Base-by-base conservation (phyloP, 1,140 invertebrate genomes). In the Brachionus paranguensis region DNA sequence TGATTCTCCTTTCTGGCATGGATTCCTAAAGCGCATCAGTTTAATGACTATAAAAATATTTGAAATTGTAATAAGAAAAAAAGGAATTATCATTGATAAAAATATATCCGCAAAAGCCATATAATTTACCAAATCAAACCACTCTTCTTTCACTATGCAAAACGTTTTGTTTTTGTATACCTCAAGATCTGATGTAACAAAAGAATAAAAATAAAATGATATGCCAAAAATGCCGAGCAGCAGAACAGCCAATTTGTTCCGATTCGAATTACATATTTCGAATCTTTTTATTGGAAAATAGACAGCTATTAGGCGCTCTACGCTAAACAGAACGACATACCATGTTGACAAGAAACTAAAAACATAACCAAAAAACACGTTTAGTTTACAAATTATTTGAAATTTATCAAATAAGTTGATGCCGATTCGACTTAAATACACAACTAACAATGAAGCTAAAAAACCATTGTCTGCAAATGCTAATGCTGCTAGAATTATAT, bases 401-500 rank as follows among this genome's bases (percentile, higher is more conserved):
- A 37, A 76, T 78, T 85, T 85, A 47, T 86, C 85, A 27, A 76
- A 76, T 5, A 87, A 12, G 12, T 88, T 85, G 85, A 91, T 90
- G 4, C 90, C 90, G 1, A 91, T 60, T 3, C 88, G 89, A 20
- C 90, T 91, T 14, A 92, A 79, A 91, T 91, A 92, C 0, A 90
- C 89, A 2, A 91, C 84, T 3, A 91, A 85, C 17, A 92, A 76
- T 0, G 89, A 87, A 3, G 89, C 85, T 2, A 92, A 85, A 78
- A 91, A 92, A 11, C 89, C 88, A 47, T 91, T 90, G 84, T 92
- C 91, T 0, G 91, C 89, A 0, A 86, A 88, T 2, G 91, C 90
- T 12, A 92, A 84, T 0, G 91, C 91, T 0, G 91, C 91, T 29
- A 92, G 83, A 76, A 76, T 91, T 91, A 74, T 91, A 91, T 74